phyloP scores from a whole-genome alignment of 2,888 invertebrate genomes.

The Helobdella robusta region DNA sequence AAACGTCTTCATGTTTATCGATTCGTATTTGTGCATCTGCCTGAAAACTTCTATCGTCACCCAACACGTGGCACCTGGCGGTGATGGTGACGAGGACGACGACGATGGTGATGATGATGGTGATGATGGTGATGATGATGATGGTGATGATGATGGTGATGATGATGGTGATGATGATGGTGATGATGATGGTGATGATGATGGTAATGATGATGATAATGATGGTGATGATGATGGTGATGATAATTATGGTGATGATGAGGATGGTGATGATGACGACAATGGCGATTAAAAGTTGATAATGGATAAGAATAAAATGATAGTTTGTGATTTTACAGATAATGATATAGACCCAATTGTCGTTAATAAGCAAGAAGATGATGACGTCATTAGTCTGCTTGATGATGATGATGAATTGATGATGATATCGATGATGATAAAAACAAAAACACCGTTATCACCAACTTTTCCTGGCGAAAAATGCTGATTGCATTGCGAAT shows the following conservation, averaged over 20 bases:
- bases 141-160: conserved; percentile 2
- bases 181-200: not conserved
- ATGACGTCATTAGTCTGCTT: no score
- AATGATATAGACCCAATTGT: no score
- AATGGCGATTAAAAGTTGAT: not conserved
- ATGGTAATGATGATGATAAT: not conserved
- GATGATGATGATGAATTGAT: no score
- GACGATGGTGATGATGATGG: not conserved
- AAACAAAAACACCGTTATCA: no score
- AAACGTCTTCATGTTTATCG: conserved; percentile 24
- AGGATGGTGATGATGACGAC: not conserved
- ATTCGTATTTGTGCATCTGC: conserved; percentile 22
- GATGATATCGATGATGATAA: no score
- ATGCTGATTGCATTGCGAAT: no score
- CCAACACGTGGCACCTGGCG: conserved; percentile 10
- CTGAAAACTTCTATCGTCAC: conserved; percentile 23
- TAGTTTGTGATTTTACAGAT: no score
- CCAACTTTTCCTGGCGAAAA: no score
- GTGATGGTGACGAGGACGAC: not conserved
- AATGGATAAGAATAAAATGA: no score
- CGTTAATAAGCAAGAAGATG: no score
- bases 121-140: conserved; percentile 1
- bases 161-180: conserved; percentile 7
- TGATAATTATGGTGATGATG: not conserved
- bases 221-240: not conserved